These are phyloP conservation scores for Zoanthus sansibaricus DNA, from an alignment of 92 coral and sea anemone species.

Conservation along the genomic window DNA sequence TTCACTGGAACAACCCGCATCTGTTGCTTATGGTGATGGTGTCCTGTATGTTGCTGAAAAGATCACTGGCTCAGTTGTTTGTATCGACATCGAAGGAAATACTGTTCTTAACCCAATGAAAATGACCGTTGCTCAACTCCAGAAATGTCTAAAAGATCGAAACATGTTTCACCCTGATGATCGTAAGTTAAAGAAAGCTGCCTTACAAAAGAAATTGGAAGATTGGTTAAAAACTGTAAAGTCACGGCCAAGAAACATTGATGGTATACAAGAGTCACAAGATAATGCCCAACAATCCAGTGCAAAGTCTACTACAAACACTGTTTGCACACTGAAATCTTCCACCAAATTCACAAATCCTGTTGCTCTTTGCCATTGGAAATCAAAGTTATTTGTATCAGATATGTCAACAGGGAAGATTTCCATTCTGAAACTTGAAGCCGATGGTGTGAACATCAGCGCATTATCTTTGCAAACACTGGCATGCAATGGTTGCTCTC, in stretches of 20 bases:
- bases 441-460: slow-evolving; percentile 53
- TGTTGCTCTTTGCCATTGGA: slow-evolving; percentile 49
- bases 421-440: slow-evolving; percentile 47
- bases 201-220: slow-evolving; percentile 50
- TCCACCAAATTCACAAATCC: slow-evolving; percentile 47
- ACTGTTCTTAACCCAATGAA: slow-evolving; percentile 48
- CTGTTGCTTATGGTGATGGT: slow-evolving; percentile 39
- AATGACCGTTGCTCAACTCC: slow-evolving; percentile 46
- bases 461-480: slow-evolving; percentile 48
- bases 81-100: slow-evolving; percentile 40
- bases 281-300: slow-evolving; percentile 44
- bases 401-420: slow-evolving; percentile 49
- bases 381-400: slow-evolving; percentile 50
- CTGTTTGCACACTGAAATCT: slow-evolving; percentile 50
- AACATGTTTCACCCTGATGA: slow-evolving; percentile 44
- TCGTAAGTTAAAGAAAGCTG: slow-evolving; percentile 50
- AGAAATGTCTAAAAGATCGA: slow-evolving; percentile 45
- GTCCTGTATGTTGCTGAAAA: slow-evolving; percentile 47
- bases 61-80: slow-evolving; percentile 35
- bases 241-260: slow-evolving; percentile 40
- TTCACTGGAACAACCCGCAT: slow-evolving; percentile 32
- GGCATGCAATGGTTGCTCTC: slow-evolving; percentile 49
- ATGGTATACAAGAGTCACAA: slow-evolving; percentile 37
- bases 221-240: slow-evolving; percentile 46
- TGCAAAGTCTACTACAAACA: slow-evolving; percentile 49